These are phyloP conservation scores for Cosmia trapezina DNA, from an alignment of 2,888 invertebrate genomes.

Conservation along the genomic window DNA sequence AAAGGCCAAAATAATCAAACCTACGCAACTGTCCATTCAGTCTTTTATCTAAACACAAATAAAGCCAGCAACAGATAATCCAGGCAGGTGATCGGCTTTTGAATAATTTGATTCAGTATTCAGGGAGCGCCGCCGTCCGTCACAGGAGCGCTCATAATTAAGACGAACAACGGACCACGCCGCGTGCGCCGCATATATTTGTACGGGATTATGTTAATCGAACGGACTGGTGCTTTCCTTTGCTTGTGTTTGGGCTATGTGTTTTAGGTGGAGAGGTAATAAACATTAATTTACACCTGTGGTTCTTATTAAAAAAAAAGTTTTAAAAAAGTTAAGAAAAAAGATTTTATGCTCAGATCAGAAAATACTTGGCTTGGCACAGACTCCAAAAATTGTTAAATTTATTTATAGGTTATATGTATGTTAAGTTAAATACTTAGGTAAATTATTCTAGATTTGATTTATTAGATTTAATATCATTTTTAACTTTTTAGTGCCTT, in stretches of 20 bases:
- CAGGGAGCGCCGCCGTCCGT: slow-evolving; percentile 66
- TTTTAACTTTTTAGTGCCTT: no score
- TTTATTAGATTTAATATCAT: no score
- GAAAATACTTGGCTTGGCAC: no score
- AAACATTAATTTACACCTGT: slow-evolving; percentile 17
- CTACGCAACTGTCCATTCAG: neutral
- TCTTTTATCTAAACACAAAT: slow-evolving; percentile 34
- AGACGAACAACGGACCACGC: slow-evolving; percentile 69
- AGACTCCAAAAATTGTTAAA: no score
- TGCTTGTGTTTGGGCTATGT: slow-evolving; percentile 4
- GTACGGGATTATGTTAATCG: slow-evolving; percentile 75
- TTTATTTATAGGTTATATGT: no score
- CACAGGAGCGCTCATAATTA: slow-evolving; percentile 76
- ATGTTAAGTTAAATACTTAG: no score
- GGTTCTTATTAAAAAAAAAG: neutral
- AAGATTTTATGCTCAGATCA: no score
- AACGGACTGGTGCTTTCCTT: slow-evolving; percentile 34
- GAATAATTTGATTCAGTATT: slow-evolving; percentile 70
- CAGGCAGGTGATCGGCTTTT: slow-evolving; percentile 45
- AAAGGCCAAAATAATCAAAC: neutral
- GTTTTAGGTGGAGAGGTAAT: slow-evolving; percentile 21
- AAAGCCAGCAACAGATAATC: slow-evolving; percentile 45
- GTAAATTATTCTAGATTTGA: no score
- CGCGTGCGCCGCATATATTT: slow-evolving; percentile 76
- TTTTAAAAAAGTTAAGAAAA: no score